Evolutionary conservation across 2,113 vertebrate genomes (phyloP).

Genomic region (Pseudorasbora parva): DNA sequence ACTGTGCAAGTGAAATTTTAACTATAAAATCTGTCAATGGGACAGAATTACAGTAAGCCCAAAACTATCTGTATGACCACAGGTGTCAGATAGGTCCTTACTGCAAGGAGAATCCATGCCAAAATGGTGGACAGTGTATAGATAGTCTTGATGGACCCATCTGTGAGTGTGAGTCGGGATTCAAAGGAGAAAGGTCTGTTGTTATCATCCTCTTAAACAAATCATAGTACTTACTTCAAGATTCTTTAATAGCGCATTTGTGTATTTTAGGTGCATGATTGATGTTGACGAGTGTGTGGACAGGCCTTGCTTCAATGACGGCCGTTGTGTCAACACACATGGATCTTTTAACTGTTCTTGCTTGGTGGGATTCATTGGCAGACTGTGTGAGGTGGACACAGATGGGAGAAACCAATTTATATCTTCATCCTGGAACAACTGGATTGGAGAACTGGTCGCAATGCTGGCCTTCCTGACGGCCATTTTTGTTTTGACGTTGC

Average conservation of each 20-base stretch:
- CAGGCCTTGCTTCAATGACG: constrained; percentile 79
- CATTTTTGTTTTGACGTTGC: constrained; percentile 73
- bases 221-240: background rate
- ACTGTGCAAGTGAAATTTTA: background rate
- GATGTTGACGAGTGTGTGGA: constrained; percentile 81
- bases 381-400: constrained; percentile 74
- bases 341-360: constrained; percentile 85
- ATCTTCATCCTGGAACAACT: constrained; percentile 82
- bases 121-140: constrained; percentile 84
- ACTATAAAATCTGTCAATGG: background rate
- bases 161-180: constrained; percentile 84
- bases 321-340: constrained; percentile 80
- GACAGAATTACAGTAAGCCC: background rate
- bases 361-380: constrained; percentile 76
- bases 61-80: constrained; percentile 32
- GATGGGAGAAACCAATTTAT: constrained; percentile 72
- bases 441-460: constrained; percentile 80
- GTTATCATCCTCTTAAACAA: background rate
- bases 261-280: constrained; percentile 73
- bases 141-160: constrained; percentile 87
- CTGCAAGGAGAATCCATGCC: constrained; percentile 85
- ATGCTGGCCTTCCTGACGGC: constrained; percentile 77
- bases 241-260: background rate
- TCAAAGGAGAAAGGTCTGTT: constrained; percentile 82
- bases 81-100: constrained; percentile 86